These are phyloP conservation scores for Tenrec ecaudatus DNA, from an alignment of 2,113 vertebrate genomes.

Conservation along the genomic window DNA sequence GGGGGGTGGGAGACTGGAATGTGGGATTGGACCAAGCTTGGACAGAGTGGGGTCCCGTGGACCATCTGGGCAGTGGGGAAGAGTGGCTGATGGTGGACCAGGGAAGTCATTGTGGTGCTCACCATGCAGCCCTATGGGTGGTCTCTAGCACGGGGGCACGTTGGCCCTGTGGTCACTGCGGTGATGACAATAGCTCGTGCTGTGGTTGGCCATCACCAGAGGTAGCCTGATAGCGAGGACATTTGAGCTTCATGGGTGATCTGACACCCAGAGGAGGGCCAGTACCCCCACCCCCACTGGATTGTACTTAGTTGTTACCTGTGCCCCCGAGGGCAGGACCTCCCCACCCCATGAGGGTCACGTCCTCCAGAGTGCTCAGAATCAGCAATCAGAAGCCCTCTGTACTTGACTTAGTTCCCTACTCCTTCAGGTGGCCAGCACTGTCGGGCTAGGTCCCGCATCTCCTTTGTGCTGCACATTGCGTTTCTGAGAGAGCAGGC, in stretches of 20 bases:
- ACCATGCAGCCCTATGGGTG: no score
- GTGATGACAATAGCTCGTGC: neutral
- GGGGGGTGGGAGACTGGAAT: neutral
- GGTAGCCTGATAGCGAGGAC: neutral
- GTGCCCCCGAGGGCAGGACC: neutral
- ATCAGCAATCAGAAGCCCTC: neutral
- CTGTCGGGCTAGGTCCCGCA: neutral
- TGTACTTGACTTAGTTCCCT: neutral
- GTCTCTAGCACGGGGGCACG: neutral
- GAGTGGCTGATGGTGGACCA: neutral
- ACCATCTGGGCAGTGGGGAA: neutral
- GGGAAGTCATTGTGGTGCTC: neutral
- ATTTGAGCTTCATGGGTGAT: neutral
- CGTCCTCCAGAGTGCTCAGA: neutral
- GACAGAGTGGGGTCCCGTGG: constrained; percentile 65
- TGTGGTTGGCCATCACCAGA: neutral
- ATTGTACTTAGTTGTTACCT: neutral
- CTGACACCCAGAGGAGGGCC: neutral
- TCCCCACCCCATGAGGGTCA: neutral
- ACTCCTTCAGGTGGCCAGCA: neutral
- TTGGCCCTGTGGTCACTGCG: neutral
- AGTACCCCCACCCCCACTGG: neutral
- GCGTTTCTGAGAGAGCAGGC: neutral
- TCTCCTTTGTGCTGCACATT: neutral
- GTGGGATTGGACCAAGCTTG: constrained; percentile 34